Conservation (phyloP, 2,113 vertebrate genomes). For the Mystacornis crossleyi region DNA sequence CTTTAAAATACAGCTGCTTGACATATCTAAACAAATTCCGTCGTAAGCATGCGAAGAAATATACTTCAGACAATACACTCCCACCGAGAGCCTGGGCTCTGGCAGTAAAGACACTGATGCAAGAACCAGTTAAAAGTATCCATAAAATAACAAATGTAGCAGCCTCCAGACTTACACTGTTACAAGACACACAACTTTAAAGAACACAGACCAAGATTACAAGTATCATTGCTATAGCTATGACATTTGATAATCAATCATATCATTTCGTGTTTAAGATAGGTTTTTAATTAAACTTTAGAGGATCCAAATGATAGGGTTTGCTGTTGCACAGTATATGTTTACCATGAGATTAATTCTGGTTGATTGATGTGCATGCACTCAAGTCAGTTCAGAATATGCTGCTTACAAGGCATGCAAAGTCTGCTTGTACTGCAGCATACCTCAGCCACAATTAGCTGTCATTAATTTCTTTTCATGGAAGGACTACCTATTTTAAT, state of each 20-base stretch:
- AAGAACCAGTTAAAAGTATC: background rate
- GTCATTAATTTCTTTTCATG: background rate
- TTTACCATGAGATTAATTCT: conserved; percentile 53
- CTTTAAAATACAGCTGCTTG: background rate
- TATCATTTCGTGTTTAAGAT: conserved; percentile 1
- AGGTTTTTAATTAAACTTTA: conserved; percentile 68
- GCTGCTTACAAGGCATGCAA: background rate
- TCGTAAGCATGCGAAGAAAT: background rate
- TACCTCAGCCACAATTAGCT: background rate
- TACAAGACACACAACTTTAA: background rate
- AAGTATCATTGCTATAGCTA: background rate
- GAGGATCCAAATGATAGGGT: background rate
- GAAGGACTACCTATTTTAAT: background rate
- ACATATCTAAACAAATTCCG: background rate
- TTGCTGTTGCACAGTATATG: background rate
- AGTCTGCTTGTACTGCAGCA: background rate
- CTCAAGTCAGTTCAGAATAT: background rate
- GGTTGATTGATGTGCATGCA: conserved; percentile 13
- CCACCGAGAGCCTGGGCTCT: background rate
- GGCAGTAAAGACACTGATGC: background rate
- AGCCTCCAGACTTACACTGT: background rate
- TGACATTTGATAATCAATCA: background rate
- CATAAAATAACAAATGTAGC: background rate
- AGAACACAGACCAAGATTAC: background rate
- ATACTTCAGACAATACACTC: background rate